These are phyloP conservation scores for Drosophila bifasciata DNA, from an alignment of 1,140 invertebrate species.

Conservation along the genomic window DNA sequence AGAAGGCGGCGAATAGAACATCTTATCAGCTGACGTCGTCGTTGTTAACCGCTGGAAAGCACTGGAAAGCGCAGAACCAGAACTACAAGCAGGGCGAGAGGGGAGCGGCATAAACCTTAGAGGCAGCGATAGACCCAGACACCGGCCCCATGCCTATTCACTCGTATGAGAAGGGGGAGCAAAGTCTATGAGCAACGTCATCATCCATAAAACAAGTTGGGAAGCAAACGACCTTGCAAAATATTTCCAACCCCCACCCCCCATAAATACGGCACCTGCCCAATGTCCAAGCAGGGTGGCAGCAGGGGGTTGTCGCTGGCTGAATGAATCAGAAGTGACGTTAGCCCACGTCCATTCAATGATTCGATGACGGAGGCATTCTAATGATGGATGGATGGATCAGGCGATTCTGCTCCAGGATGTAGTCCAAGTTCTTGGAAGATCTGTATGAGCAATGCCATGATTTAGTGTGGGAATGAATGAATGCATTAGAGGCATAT, in stretches of 20 bases:
- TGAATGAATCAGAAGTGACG: conserved; percentile 2
- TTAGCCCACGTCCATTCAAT: conserved; percentile 18
- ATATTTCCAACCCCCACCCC: conserved; percentile 15
- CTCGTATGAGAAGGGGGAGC: conserved; percentile 10
- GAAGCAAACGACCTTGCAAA: conserved; percentile 50
- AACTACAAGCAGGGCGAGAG: not conserved
- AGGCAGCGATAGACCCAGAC: conserved; percentile 2
- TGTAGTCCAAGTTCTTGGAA: conserved; percentile 23
- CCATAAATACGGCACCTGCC: conserved; percentile 29
- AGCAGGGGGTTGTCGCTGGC: no score
- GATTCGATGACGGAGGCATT: conserved; percentile 19
- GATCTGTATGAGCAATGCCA: conserved; percentile 22
- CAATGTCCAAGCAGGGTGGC: conserved; percentile 5
- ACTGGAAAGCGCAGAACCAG: conserved; percentile 9
- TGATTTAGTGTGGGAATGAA: not conserved
- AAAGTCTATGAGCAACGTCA: conserved; percentile 65
- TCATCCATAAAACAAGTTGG: conserved; percentile 30
- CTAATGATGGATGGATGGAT: not conserved
- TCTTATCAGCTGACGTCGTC: conserved; percentile 58
- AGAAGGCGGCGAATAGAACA: conserved; percentile 22
- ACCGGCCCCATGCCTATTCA: conserved; percentile 11
- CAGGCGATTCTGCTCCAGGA: conserved; percentile 2
- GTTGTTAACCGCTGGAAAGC: conserved; percentile 42
- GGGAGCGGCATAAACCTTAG: conserved; percentile 22
- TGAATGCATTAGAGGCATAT: not conserved